phyloP scores from a whole-genome alignment of 2,888 invertebrate species.

The Noctuana brunneofusca region DNA sequence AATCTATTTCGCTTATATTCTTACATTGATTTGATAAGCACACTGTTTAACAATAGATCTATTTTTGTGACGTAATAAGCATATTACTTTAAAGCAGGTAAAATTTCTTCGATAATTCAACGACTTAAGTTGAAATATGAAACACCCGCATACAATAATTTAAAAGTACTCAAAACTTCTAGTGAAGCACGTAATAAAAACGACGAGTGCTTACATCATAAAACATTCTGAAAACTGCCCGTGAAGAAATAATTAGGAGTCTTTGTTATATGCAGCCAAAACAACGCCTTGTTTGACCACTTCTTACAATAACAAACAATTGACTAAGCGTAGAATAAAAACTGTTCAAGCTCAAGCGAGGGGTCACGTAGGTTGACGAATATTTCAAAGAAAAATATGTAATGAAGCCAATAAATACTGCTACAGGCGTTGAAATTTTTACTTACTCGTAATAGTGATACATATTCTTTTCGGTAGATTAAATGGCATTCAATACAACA shows the following conservation, averaged over 20 bases:
- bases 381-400: background rate
- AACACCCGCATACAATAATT: conserved; percentile 28
- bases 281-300: conserved; percentile 72
- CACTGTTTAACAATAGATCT: background rate
- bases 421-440: too few relatives aligned
- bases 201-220: conserved; percentile 57
- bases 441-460: too few relatives aligned
- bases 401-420: too few relatives aligned
- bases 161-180: conserved; percentile 50
- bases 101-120: background rate
- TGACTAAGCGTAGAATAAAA: conserved; percentile 36
- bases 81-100: too few relatives aligned
- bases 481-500: too few relatives aligned
- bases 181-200: conserved; percentile 49
- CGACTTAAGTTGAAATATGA: background rate
- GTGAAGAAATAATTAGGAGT: conserved; percentile 62
- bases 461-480: too few relatives aligned
- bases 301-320: conserved; percentile 75
- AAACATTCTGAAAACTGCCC: conserved; percentile 65
- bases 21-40: background rate
- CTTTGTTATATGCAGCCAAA: conserved; percentile 79
- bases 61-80: too few relatives aligned
- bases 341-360: conserved; percentile 39
- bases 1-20: background rate
- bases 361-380: background rate